Conservation (phyloP, 1,140 invertebrate genomes). For the Philopotamus ludificatus region DNA sequence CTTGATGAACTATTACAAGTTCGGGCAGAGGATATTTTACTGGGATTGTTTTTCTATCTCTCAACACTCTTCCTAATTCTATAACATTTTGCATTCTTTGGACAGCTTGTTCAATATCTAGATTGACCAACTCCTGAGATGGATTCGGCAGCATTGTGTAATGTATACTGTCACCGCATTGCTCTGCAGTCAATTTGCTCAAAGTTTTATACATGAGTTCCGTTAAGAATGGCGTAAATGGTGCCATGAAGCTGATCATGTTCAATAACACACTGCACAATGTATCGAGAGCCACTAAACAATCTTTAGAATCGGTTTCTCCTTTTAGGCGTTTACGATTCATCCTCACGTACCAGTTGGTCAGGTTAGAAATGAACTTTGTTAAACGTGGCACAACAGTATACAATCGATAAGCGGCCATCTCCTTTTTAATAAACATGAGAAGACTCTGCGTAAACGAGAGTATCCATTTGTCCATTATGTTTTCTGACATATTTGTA, state of each 20-base stretch:
- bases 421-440: constrained; percentile 86
- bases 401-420: constrained; percentile 92
- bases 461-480: constrained; percentile 97
- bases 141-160: constrained; percentile 84
- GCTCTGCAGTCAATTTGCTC: constrained; percentile 54
- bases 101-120: constrained; percentile 86
- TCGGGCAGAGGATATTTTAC: constrained; percentile 96
- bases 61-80: constrained; percentile 87
- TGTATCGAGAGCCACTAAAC: constrained; percentile 80
- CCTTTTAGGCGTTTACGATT: constrained; percentile 93
- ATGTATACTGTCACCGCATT: constrained; percentile 73
- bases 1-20: constrained; percentile 91
- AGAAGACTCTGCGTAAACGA: constrained; percentile 94
- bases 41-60: constrained; percentile 92
- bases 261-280: constrained; percentile 85
- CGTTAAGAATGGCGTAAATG: constrained; percentile 96
- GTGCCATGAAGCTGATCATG: constrained; percentile 91
- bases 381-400: constrained; percentile 92
- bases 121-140: constrained; percentile 73
- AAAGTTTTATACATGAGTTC: constrained; percentile 95
- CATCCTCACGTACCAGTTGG: constrained; percentile 98
- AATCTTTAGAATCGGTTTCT: constrained; percentile 76
- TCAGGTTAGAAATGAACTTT: constrained; percentile 96
- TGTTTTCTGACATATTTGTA: constrained; percentile 64
- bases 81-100: constrained; percentile 93